These are phyloP conservation scores for Spodoptera picta DNA, from an alignment of 2,888 invertebrate species.

Conservation along the genomic window DNA sequence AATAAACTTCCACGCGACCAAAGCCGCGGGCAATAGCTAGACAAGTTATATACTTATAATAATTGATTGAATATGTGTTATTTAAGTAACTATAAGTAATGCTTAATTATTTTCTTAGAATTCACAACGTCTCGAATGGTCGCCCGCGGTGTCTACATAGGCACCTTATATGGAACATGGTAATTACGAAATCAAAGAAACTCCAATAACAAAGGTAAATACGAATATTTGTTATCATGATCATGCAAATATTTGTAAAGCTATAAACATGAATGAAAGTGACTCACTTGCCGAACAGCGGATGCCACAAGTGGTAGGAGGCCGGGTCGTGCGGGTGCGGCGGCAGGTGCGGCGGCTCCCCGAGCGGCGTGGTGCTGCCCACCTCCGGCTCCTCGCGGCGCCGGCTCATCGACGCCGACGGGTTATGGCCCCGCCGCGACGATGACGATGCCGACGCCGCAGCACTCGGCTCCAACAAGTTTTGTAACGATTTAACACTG, in stretches of 20 bases:
- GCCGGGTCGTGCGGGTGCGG: constrained; percentile 85
- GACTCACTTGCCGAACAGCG: constrained; percentile 94
- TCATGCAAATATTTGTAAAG: constrained; percentile 49
- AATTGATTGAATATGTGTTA: no score
- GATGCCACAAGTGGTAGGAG: constrained; percentile 94
- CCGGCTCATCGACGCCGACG: constrained; percentile 79
- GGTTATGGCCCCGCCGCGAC: constrained; percentile 68
- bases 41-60: no score
- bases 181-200: constrained; percentile 49
- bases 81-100: no score
- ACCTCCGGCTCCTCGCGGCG: constrained; percentile 89
- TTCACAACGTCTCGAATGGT: constrained; percentile 34
- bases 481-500: constrained; percentile 90
- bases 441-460: constrained; percentile 78
- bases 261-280: constrained; percentile 41
- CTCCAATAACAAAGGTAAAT: constrained; percentile 40
- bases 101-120: constrained; percentile 31
- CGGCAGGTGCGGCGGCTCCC: constrained; percentile 81
- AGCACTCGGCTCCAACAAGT: constrained; percentile 88
- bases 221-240: constrained; percentile 37
- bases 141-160: constrained; percentile 9
- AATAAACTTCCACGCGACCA: no score
- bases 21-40: no score
- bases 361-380: constrained; percentile 90
- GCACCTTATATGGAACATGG: constrained; percentile 9